Evolutionary conservation across 2,888 invertebrate species (phyloP), one percentile per base, ranked within the genome.

Genomic region (Dryadula phaetusa): DNA sequence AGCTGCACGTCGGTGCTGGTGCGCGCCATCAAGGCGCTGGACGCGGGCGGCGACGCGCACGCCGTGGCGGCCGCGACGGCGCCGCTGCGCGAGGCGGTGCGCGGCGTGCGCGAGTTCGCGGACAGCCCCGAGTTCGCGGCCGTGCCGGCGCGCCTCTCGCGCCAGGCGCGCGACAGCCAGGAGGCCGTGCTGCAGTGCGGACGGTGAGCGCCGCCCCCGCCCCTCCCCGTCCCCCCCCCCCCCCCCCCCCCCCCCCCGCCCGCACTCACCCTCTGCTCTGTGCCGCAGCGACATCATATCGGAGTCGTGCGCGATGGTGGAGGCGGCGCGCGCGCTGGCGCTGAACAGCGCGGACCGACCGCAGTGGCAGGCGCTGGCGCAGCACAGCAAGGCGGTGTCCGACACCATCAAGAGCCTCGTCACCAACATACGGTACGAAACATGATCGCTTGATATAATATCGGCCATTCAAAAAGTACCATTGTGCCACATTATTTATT

Each of bases 351-450:
- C 96, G 73, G 99, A 99, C 89, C 97, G 98, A 2, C 94, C 96
- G 0, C 98, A 98, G 22, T 99, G 99, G 98, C 99, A 99, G 84
- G 94, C 96, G 67, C 95, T 99, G 70, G 98, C 99, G 0, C 95
- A 95, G 76, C 98, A 99, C 92, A 98, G 98, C 82, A 99, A 98
- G 85, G 96, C 95, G 61, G 99, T 99, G 0, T 99, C 99, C 0
- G 99, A 99, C 84, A 97, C 98, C 32, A 99, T 99, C 82, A 99
- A 99, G 88, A 95, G 95, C 12, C 94, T 99, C 4, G 98, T 99
- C 4, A 95, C 97, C 14, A 97, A 98, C 72, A 98, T 99, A 76
- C 95, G 97, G 94, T 96, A 82, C 3, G 28, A 12, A 46, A 42
- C n/a, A n/a, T n/a, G n/a, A n/a, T n/a, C n/a, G n/a, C n/a, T n/a